Evolutionary conservation across 2,113 vertebrate genomes (phyloP), one percentile per base, ranked within the genome.

Genomic region (Columba livia): DNA sequence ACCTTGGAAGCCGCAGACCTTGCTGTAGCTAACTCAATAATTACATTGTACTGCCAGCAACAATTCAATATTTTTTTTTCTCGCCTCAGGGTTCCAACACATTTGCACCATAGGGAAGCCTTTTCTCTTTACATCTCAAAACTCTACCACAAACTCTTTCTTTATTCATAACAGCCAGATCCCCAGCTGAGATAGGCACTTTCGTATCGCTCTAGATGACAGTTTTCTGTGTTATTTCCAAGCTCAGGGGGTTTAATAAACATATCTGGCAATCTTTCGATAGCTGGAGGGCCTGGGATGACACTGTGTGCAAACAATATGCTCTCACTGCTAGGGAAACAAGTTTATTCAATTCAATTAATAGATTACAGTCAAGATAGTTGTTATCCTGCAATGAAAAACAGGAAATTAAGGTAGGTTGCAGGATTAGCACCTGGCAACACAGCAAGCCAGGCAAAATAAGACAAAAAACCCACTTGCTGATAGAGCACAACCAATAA

Each of bases 341-440:
- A 98, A 98, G 98, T 99, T 99, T 98, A 99, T 99, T 99, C 98
- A 99, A 99, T 99, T 99, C 99, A 99, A 99, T 99, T 99, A 99
- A 99, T 98, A 98, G 98, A 98, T 98, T 98, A 98, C 97, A 98
- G 98, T 97, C 98, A 98, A 98, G 98, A 99, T 98, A 98, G 98
- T 98, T 97, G 97, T 99, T 98, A 98, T 98, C 98, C 99, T 96
- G 89, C 97, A 97, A 98, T 91, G 96, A 96, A 97, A 98, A 98
- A 98, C 94, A 97, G 89, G 96, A 95, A 96, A 98, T 98, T 97
- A 97, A 97, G 97, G 91, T 94, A 97, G 97, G 96, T 97, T 67
- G 31, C 60, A 84, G 93, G 96, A 98, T 98, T 98, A 98, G 71
- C 84, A 97, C 93, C 93, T 97, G 96, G 94, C 92, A 95, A 87